A percentile compares a stretch with the other conserved stretches of the same genome.
These are phyloP conservation scores for Auanema sp. DNA, from an alignment of 2,888 invertebrate species.

Conservation along the genomic window DNA sequence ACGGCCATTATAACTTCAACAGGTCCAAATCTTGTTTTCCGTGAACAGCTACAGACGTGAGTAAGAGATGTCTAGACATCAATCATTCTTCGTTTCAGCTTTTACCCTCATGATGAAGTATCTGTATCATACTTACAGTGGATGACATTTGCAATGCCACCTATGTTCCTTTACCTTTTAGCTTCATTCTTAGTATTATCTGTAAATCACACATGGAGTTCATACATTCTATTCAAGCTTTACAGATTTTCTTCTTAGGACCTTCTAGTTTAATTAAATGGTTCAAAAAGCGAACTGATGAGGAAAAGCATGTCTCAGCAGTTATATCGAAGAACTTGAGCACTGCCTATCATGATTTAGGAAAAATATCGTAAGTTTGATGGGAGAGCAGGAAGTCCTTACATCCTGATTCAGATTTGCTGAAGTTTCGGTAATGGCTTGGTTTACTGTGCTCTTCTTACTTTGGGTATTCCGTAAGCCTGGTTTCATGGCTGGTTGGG, in stretches of 20 bases:
- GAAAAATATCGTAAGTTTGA: not conserved
- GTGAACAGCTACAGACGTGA: slow-evolving; percentile 37
- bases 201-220: slow-evolving; percentile 3
- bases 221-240: too few relatives aligned
- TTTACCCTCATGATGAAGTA: slow-evolving; percentile 28
- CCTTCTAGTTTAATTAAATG: slow-evolving; percentile 18
- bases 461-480: slow-evolving; percentile 17
- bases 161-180: slow-evolving; percentile 33
- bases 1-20: slow-evolving; percentile 42
- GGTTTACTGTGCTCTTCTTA: slow-evolving; percentile 12
- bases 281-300: slow-evolving; percentile 19
- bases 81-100: slow-evolving; percentile 15
- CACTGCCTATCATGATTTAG: not conserved
- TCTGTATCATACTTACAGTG: slow-evolving; percentile 39
- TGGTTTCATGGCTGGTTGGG: slow-evolving; percentile 17
- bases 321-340: slow-evolving; percentile 18
- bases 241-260: slow-evolving; percentile 27
- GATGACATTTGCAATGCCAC: slow-evolving; percentile 42
- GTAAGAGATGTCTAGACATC: not conserved
- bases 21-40: slow-evolving; percentile 40
- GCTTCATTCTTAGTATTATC: slow-evolving; percentile 36
- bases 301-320: slow-evolving; percentile 22
- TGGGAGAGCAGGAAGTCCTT: not conserved
- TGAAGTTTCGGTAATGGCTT: slow-evolving; percentile 12
- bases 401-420: slow-evolving; percentile 13